Conservation (phyloP, 2,113 vertebrate species). For the Brachyhypopomus occidentalis region DNA sequence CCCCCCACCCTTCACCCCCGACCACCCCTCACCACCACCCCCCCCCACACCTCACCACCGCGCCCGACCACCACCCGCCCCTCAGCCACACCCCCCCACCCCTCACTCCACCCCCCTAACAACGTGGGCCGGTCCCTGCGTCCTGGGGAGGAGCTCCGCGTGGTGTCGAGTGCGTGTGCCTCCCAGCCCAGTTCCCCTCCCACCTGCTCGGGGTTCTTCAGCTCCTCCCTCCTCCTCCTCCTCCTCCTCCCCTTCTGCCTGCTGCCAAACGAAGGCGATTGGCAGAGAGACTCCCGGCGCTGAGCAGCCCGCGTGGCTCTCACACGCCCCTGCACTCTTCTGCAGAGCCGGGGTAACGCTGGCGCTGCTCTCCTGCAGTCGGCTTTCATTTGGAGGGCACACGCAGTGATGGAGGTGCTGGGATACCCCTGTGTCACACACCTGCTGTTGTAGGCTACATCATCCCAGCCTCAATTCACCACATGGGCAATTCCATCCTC, state of each 20-base stretch:
- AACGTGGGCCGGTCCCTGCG: neutral
- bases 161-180: neutral
- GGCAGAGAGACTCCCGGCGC: constrained; percentile 32
- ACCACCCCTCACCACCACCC: neutral
- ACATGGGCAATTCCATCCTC: constrained; percentile 29
- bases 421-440: constrained; percentile 30
- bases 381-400: constrained; percentile 33
- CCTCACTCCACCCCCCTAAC: constrained; percentile 11
- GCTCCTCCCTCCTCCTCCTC: neutral
- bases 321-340: constrained; percentile 31
- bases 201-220: constrained; percentile 19
- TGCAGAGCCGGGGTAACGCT: constrained; percentile 55
- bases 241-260: constrained; percentile 15
- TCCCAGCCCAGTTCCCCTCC: constrained; percentile 24
- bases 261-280: constrained; percentile 40
- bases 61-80: no score
- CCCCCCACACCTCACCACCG: neutral
- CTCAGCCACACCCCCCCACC: constrained; percentile 1
- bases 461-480: constrained; percentile 13
- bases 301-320: constrained; percentile 35
- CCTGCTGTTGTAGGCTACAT: constrained; percentile 21
- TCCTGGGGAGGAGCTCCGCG: neutral
- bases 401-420: constrained; percentile 28
- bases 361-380: constrained; percentile 30
- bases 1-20: neutral